These are phyloP conservation scores for Drosophila rufa DNA, from an alignment of 1,140 invertebrate genomes.

Conservation along the genomic window DNA sequence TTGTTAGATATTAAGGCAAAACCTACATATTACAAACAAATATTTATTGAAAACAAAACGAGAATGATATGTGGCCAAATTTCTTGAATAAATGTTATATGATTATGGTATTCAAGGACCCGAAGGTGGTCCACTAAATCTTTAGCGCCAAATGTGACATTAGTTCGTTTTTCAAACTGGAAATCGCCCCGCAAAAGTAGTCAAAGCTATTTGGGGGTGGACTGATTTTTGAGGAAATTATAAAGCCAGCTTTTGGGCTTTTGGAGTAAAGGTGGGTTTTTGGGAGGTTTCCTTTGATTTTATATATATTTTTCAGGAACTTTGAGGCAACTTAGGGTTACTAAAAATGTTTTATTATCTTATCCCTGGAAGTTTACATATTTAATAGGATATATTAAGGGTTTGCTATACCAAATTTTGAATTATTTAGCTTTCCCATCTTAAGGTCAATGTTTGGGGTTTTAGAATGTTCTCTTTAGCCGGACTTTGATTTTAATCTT, in stretches of 20 bases:
- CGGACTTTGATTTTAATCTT: conserved; percentile 1
- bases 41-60: conserved; percentile 52
- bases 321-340: background rate
- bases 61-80: conserved; percentile 49
- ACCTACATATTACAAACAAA: conserved; percentile 35
- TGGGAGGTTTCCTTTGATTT: background rate
- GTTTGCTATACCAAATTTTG: background rate
- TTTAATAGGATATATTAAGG: too few relatives aligned
- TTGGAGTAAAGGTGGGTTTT: background rate
- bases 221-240: background rate
- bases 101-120: conserved; percentile 46
- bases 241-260: conserved; percentile 51
- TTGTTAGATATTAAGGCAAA: conserved; percentile 61
- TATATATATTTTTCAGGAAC: background rate
- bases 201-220: background rate
- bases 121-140: conserved; percentile 22
- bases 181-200: conserved; percentile 42
- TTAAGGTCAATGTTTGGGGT: too few relatives aligned
- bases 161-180: background rate
- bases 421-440: background rate
- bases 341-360: background rate
- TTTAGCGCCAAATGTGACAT: conserved; percentile 1
- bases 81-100: conserved; percentile 66
- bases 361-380: background rate
- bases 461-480: background rate